Base-by-base conservation (phyloP, 2,113 vertebrate species). In the Anarrhichthys ocellatus region DNA sequence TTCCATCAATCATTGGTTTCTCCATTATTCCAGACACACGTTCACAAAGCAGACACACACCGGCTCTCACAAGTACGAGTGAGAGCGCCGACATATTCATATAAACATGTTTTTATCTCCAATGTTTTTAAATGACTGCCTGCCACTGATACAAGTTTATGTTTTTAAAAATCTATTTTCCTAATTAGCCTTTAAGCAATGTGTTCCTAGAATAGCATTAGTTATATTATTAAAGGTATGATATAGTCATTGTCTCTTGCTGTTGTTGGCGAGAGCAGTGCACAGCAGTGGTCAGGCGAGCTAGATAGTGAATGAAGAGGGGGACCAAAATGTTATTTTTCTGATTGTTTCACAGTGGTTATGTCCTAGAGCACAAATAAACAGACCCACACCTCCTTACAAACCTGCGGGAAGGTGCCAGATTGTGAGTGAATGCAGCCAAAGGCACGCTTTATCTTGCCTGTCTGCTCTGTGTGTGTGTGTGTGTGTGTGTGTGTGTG, bases 1-100 rank as follows among this genome's bases (percentile, higher is more conserved):
- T 91, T 87, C 90, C 86, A 92, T 92, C 92, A 92, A 81, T 92
- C 91, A 90, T 79, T 20, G 71, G 40, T 66, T 73, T 82, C 83
- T 76, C 83, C 73, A 88, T 91, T 91, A 87, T 67, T 17, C 83
- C 83, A 83, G 63, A 73, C 74, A 74, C 82, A 74, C 82, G 76
- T 63, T 76, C 73, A 78, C 58, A 70, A 38, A 83, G 65, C 75
- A 58, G 40, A 27, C 79, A 50, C 52, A 71, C 9, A 4, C 24
- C 2, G 11, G 20, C 69, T 73, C 82, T 52, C 69, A 48, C 29
- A 66, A n/a, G 65, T 14, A 34, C 38, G 56, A 73, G 32, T 3
- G 24, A 54, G 61, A 73, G 66, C 61, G 66, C 36, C 11, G 9
- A 63, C 66, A 67, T 72, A 75, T 63, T 68, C 54, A 68, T 56